phyloP scores from a whole-genome alignment of 2,113 vertebrate genomes.

The Illadopsis cleaveri region DNA sequence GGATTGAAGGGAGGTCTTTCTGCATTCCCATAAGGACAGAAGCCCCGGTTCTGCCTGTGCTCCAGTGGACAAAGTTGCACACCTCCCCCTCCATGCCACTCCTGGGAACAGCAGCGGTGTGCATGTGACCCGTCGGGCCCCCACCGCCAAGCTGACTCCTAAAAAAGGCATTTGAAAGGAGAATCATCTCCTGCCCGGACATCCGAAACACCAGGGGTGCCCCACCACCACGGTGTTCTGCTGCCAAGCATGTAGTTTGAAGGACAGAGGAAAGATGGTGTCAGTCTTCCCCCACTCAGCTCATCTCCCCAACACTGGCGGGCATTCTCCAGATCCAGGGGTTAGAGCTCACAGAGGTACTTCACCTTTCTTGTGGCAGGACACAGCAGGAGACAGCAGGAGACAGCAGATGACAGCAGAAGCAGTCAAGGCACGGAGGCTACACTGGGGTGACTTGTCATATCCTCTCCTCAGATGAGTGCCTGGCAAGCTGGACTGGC shows the following conservation, averaged over 20 bases:
- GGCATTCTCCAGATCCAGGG: not conserved
- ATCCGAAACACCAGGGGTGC: not conserved
- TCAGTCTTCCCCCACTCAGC: not conserved
- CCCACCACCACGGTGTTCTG: no score
- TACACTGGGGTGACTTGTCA: not conserved
- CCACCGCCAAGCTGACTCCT: no score
- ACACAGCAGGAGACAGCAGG: no score
- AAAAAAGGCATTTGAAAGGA: no score
- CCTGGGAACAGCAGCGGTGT: no score
- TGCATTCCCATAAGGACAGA: no score
- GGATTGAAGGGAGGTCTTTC: no score
- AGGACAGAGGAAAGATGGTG: not conserved
- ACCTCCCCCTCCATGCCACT: no score
- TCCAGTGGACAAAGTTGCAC: no score
- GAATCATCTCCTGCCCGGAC: no score
- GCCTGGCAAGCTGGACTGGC: not conserved
- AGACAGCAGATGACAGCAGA: not conserved
- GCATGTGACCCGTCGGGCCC: no score
- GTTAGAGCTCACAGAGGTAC: not conserved
- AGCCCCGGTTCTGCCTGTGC: no score
- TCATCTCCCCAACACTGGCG: rapidly evolving
- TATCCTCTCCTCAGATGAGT: not conserved
- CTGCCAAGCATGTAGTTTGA: rapidly evolving
- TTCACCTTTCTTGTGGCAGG: rapidly evolving
- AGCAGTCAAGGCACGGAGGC: not conserved